These are phyloP conservation scores for Sylvilagus floridanus DNA, from an alignment of 2,797 vertebrate genomes.

Conservation along the genomic window DNA sequence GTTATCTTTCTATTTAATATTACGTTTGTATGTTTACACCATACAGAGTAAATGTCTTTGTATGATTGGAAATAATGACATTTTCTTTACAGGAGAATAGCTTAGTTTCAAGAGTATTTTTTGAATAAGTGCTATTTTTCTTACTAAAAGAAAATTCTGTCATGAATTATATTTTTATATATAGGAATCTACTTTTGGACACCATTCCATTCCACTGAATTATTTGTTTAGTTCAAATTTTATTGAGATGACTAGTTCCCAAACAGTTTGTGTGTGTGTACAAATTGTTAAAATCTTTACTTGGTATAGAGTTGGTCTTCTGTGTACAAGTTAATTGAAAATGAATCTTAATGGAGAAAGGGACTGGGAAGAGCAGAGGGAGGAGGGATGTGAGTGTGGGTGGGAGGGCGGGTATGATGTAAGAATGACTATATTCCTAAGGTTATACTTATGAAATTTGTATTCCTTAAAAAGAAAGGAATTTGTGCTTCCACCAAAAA, in stretches of 20 bases:
- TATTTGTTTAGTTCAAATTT: conserved; percentile 23
- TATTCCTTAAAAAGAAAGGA: too few species aligned
- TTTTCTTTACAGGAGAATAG: conserved; percentile 13
- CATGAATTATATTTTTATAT: not conserved
- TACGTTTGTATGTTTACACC: not conserved
- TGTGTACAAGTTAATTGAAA: too few species aligned
- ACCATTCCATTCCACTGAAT: not conserved
- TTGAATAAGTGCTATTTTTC: not conserved
- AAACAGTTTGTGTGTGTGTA: too few species aligned
- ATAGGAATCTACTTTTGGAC: not conserved
- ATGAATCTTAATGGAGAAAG: too few species aligned
- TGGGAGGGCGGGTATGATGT: too few species aligned
- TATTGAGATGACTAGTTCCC: not conserved
- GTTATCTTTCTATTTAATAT: conserved; percentile 36
- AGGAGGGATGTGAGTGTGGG: too few species aligned
- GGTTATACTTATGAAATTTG: too few species aligned
- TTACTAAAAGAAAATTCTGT: not conserved
- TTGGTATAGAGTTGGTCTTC: too few species aligned
- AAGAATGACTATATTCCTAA: too few species aligned
- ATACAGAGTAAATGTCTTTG: conserved; percentile 17
- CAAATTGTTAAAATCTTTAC: too few species aligned
- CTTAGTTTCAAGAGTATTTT: not conserved
- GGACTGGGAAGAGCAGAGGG: too few species aligned
- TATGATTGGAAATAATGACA: not conserved
- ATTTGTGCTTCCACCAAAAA: too few species aligned